Evolutionary conservation across 2,797 vertebrate genomes (phyloP).

Genomic region (Diceros bicornis): DNA sequence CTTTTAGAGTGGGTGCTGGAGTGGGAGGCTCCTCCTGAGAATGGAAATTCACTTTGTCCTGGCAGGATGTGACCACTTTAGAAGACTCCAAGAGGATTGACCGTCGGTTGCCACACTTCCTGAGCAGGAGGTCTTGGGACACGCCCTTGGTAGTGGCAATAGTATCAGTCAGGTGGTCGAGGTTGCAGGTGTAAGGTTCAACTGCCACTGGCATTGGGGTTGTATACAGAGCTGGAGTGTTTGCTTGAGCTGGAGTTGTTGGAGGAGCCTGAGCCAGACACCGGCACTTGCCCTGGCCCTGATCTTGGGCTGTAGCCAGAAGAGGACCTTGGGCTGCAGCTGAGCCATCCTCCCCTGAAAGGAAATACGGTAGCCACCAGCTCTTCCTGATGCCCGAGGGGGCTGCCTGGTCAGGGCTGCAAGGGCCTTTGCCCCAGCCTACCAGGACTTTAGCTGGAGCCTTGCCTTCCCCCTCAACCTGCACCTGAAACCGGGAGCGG

Average conservation of each 20-base stretch:
- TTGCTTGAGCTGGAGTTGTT: background rate
- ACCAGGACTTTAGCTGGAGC: constrained; percentile 80
- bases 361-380: constrained; percentile 40
- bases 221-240: background rate
- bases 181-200: background rate
- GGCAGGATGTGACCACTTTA: background rate
- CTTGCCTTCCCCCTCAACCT: constrained; percentile 51
- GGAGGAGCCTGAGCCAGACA: background rate
- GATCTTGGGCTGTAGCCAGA: constrained; percentile 22
- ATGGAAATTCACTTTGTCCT: constrained; percentile 4
- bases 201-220: background rate
- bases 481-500: constrained; percentile 58
- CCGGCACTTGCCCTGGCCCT: background rate
- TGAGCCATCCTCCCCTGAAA: background rate
- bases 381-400: constrained; percentile 53
- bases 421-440: constrained; percentile 77
- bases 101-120: background rate
- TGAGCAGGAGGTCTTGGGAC: constrained; percentile 37
- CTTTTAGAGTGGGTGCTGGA: background rate
- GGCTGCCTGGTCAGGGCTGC: background rate
- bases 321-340: constrained; percentile 10
- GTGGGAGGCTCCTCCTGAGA: background rate
- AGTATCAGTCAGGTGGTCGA: background rate
- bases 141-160: background rate
- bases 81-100: background rate